Conservation (phyloP, 1,140 invertebrate genomes). For the Thaumetopoea pityocampa region DNA sequence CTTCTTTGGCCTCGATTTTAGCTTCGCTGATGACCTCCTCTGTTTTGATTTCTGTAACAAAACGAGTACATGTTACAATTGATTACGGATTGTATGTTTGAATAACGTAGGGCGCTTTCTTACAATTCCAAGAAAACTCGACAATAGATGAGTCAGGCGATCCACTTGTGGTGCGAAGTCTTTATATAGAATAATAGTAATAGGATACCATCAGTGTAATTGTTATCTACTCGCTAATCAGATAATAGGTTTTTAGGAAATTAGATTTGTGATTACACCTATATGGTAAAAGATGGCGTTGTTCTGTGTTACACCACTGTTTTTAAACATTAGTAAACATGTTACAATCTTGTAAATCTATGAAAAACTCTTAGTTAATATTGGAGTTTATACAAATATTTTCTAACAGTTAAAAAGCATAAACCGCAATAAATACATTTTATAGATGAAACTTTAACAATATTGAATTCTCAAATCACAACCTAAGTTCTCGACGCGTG, state of each 20-base stretch:
- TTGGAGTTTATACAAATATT: background rate
- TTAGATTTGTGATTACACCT: slow-evolving; percentile 16
- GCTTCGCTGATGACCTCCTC: slow-evolving; percentile 60
- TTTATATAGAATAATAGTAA: slow-evolving; percentile 57
- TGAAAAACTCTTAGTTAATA: no score
- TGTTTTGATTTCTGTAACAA: slow-evolving; percentile 73
- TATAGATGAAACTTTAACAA: slow-evolving; percentile 1
- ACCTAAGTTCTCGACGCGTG: slow-evolving; percentile 20
- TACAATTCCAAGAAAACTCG: slow-evolving; percentile 66
- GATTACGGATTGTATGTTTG: slow-evolving; percentile 54
- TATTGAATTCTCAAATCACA: slow-evolving; percentile 9
- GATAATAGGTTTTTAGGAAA: slow-evolving; percentile 47
- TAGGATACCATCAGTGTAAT: slow-evolving; percentile 45
- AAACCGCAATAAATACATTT: background rate
- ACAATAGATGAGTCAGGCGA: slow-evolving; percentile 67
- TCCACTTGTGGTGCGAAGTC: slow-evolving; percentile 44
- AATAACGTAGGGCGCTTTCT: slow-evolving; percentile 60
- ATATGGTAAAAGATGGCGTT: slow-evolving; percentile 31
- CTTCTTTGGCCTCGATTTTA: slow-evolving; percentile 55
- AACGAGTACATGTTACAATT: slow-evolving; percentile 57
- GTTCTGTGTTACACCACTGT: background rate
- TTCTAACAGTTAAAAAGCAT: slow-evolving; percentile 2
- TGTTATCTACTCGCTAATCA: slow-evolving; percentile 36
- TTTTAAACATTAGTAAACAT: background rate
- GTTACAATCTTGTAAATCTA: no score